phyloP scores from a whole-genome alignment of 2,888 invertebrate genomes.

The Lasioglossum pauxillum region DNA sequence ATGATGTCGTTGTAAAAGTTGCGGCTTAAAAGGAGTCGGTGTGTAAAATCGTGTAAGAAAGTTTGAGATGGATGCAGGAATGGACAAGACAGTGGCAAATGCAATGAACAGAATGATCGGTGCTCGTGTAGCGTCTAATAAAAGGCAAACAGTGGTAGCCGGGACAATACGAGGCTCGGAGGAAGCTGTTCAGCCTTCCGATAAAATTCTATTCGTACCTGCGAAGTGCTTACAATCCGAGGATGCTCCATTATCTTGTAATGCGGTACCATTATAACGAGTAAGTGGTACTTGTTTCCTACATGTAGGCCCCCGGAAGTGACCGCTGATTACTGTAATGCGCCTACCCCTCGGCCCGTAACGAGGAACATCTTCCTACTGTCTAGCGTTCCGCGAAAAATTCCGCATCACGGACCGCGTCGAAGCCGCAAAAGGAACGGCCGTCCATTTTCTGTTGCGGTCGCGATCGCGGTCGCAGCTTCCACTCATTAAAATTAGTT shows the following conservation, averaged over 20 bases:
- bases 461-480: slow-evolving; percentile 39
- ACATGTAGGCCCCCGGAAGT: slow-evolving; percentile 75
- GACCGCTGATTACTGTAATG: slow-evolving; percentile 77
- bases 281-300: slow-evolving; percentile 78
- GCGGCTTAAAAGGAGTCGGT: not conserved
- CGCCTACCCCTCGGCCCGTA: slow-evolving; percentile 65
- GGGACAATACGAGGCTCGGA: slow-evolving; percentile 15
- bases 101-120: not conserved
- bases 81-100: not conserved
- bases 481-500: slow-evolving; percentile 61
- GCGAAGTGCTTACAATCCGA: slow-evolving; percentile 69
- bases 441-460: slow-evolving; percentile 44
- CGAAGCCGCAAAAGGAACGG: slow-evolving; percentile 51
- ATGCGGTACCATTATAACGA: slow-evolving; percentile 79
- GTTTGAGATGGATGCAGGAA: not conserved
- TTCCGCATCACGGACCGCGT: slow-evolving; percentile 53
- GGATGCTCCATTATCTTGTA: slow-evolving; percentile 79
- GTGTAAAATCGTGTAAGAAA: not conserved
- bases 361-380: slow-evolving; percentile 77
- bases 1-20: too few relatives aligned
- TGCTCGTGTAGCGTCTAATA: slow-evolving; percentile 9
- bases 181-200: slow-evolving; percentile 38
- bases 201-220: slow-evolving; percentile 67
- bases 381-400: slow-evolving; percentile 72
- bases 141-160: not conserved